Conservation (phyloP, 2,888 invertebrate species). For the Andrena bicolor region DNA sequence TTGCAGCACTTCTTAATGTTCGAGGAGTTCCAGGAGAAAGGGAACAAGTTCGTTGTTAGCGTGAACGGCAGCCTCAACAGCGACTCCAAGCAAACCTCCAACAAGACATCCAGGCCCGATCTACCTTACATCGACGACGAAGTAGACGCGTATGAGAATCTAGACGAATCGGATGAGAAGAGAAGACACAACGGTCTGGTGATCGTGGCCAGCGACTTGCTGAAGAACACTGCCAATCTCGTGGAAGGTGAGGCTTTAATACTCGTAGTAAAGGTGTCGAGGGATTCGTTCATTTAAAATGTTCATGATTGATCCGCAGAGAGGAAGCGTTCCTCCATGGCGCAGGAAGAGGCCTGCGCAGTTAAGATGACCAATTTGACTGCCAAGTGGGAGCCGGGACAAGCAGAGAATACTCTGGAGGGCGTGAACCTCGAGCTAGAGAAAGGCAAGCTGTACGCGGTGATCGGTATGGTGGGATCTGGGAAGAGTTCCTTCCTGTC, state of each 20-base stretch:
- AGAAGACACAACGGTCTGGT: slow-evolving; percentile 83
- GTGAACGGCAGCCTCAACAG: slow-evolving; percentile 71
- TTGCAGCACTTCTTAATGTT: slow-evolving; percentile 84
- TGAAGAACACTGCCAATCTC: slow-evolving; percentile 70
- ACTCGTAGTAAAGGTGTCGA: background rate
- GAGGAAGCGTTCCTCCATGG: slow-evolving; percentile 38
- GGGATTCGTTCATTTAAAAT: background rate
- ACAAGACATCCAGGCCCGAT: slow-evolving; percentile 72
- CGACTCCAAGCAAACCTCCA: slow-evolving; percentile 65
- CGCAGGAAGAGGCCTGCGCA: slow-evolving; percentile 60
- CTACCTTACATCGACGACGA: slow-evolving; percentile 80
- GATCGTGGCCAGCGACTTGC: slow-evolving; percentile 73
- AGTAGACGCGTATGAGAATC: slow-evolving; percentile 49
- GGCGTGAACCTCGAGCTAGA: slow-evolving; percentile 86
- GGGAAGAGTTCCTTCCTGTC: slow-evolving; percentile 91
- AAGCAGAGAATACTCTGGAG: slow-evolving; percentile 86
- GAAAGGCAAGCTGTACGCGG: slow-evolving; percentile 88
- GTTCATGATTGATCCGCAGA: slow-evolving; percentile 37
- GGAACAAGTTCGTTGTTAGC: slow-evolving; percentile 52
- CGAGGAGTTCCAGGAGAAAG: slow-evolving; percentile 80
- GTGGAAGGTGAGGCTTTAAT: slow-evolving; percentile 49
- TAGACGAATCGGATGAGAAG: slow-evolving; percentile 75
- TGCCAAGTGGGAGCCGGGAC: slow-evolving; percentile 86
- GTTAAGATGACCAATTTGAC: slow-evolving; percentile 79
- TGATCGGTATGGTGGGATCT: slow-evolving; percentile 91